Base-by-base conservation (phyloP, 2,797 vertebrate genomes). In the Hoplostethus mediterraneus region DNA sequence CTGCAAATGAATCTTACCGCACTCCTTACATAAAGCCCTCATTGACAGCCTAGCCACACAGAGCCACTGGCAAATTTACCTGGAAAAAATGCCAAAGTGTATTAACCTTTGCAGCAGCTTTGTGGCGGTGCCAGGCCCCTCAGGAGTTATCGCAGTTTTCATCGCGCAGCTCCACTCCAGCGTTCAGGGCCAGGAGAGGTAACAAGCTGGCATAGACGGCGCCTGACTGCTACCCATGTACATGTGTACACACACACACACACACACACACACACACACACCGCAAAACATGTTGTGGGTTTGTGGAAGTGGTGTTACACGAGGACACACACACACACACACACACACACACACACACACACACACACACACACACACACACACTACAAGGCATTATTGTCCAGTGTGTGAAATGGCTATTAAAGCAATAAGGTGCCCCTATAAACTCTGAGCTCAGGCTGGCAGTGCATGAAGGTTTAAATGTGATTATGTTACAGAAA, bases 191-290 rank as follows among this genome's bases (percentile, higher is more conserved):
- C 58, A 57, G 81, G 58, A 67, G 54, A 81, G 0, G 4, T 89
- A 90, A 88, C 78, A 83, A 86, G 86, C 86, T 93, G 93, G 89
- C 89, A 87, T 48, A 67, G 63, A 44, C 55, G 28, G 47, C 57
- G 30, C 51, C 25, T 52, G 44, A 73, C 83, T 86, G 75, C 87
- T 89, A 90, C 84, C 80, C 90, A 83, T 80, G 67, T 66, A 84
- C 85, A 89, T 79, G 81, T 73, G 73, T 60, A 80, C 55, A 36
- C 66, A 44, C 16, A 36, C 33, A 28, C 28, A 28, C 28, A 28
- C 28, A 65, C 31, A 33, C 31, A 33, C 31, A 33, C 31, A 33
- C 33, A 36, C 33, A 36, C 33, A 28, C 28, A 28, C 28, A 28
- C 28, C 3, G 38, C 47, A 17, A 59, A 56, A 65, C 49, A 60